Evolutionary conservation across 2,888 invertebrate genomes (phyloP).

Genomic region (Synanthedon formicaeformis): DNA sequence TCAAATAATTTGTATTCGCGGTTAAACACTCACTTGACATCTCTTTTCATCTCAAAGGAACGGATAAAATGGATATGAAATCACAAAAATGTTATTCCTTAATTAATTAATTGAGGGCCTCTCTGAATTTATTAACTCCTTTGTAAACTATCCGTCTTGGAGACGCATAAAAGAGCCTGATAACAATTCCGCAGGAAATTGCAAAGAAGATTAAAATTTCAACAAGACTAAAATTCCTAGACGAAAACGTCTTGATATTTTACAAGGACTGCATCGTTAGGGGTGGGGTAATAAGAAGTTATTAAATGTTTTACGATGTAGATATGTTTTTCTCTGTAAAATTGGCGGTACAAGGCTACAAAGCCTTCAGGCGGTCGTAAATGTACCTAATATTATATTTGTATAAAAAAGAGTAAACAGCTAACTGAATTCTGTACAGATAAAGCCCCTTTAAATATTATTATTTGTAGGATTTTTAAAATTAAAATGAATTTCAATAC

Average conservation of each 20-base stretch:
- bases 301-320: neutral
- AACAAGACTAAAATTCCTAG: neutral
- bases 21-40: too few species aligned
- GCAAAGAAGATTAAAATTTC: conserved; percentile 6
- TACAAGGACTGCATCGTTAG: neutral
- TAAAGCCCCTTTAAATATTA: too few species aligned
- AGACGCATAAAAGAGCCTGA: neutral
- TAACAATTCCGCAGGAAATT: conserved; percentile 5
- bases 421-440: too few species aligned
- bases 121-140: neutral
- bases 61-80: too few species aligned
- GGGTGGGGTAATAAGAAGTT: too few species aligned
- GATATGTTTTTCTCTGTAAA: neutral
- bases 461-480: too few species aligned
- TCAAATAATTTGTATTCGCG: too few species aligned
- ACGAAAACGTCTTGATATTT: neutral
- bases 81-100: neutral
- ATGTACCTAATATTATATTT: too few species aligned
- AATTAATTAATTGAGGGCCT: neutral
- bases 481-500: too few species aligned
- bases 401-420: too few species aligned
- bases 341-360: neutral
- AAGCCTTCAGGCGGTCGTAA: too few species aligned
- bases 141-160: neutral
- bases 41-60: too few species aligned